phyloP scores from a whole-genome alignment of 2,113 vertebrate species.

The Penelope pileata region DNA sequence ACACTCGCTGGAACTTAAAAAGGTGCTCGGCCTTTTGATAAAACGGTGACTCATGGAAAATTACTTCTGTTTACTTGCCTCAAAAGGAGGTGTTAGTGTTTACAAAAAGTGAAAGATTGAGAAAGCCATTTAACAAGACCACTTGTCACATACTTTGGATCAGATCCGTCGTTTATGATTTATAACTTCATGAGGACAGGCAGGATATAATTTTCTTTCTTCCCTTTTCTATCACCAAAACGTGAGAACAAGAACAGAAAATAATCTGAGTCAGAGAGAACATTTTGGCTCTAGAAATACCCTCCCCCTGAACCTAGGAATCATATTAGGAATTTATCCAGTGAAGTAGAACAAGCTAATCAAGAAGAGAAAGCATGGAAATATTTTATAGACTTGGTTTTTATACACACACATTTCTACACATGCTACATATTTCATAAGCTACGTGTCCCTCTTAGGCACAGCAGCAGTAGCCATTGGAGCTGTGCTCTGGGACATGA shows the following conservation, averaged over 20 bases:
- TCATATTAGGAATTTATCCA: background rate
- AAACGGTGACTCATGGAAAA: background rate
- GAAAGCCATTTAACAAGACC: background rate
- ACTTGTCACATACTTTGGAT: background rate
- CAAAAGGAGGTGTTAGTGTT: background rate
- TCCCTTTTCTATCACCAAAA: conserved; percentile 4
- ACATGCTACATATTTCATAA: background rate
- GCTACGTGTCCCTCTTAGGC: background rate
- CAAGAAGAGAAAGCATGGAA: background rate
- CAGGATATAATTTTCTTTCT: conserved; percentile 23
- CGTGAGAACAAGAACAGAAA: conserved; percentile 1
- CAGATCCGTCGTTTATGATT: background rate
- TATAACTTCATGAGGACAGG: background rate
- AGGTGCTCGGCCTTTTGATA: background rate
- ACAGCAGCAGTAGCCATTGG: background rate
- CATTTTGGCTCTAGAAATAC: background rate
- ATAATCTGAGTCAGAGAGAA: background rate
- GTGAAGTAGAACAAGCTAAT: background rate
- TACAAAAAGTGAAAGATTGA: background rate
- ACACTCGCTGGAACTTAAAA: background rate
- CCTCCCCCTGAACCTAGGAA: background rate
- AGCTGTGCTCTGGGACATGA: background rate
- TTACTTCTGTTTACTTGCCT: background rate
- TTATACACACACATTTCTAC: background rate
- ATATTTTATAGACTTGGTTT: background rate